Evolutionary conservation across 2,113 vertebrate genomes (phyloP).

Genomic region (Orientallactaga bullata): DNA sequence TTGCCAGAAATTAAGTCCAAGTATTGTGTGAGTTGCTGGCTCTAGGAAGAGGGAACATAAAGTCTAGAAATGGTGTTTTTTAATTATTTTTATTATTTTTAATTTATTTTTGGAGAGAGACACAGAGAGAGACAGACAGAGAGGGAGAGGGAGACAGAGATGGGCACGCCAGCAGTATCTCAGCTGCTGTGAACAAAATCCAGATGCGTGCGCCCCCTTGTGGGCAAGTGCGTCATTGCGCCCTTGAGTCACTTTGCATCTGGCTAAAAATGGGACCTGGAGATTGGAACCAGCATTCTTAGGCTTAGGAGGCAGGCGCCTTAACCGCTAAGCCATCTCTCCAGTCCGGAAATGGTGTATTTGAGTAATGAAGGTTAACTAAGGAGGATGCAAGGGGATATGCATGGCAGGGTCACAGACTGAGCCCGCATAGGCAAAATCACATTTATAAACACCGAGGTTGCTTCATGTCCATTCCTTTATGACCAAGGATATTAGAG

Average conservation of each 20-base stretch:
- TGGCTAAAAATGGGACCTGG: too few relatives aligned
- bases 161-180: too few relatives aligned
- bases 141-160: too few relatives aligned
- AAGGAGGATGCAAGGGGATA: background rate
- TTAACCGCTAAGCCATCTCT: too few relatives aligned
- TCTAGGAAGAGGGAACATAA: background rate
- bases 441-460: background rate
- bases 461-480: background rate
- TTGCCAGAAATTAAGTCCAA: background rate
- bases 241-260: too few relatives aligned
- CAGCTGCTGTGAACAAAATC: too few relatives aligned
- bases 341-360: slow-evolving; percentile 4
- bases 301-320: too few relatives aligned
- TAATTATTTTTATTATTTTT: background rate
- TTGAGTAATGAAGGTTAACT: background rate
- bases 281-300: too few relatives aligned
- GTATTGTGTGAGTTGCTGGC: slow-evolving; percentile 29
- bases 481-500: background rate
- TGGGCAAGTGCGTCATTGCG: too few relatives aligned
- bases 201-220: too few relatives aligned
- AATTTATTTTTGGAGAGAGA: too few relatives aligned
- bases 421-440: background rate
- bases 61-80: slow-evolving; percentile 7
- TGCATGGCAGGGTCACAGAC: background rate
- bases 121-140: too few relatives aligned